Conservation (phyloP, 2,888 invertebrate genomes). For the Epinotia bilunana region DNA sequence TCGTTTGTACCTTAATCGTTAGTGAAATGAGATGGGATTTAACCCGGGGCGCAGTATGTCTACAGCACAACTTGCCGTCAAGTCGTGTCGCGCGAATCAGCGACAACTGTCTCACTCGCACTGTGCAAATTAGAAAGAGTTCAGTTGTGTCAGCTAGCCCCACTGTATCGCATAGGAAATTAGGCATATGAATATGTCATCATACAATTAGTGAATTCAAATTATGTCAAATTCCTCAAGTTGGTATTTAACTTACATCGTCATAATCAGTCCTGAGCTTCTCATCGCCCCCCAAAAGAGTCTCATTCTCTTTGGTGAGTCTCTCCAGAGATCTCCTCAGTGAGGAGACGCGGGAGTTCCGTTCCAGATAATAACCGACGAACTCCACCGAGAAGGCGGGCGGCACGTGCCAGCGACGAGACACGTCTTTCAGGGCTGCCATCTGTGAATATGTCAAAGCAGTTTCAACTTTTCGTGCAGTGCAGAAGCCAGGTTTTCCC, state of each 20-base stretch:
- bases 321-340: constrained; percentile 91
- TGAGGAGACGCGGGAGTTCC: constrained; percentile 91
- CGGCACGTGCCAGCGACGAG: constrained; percentile 97
- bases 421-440: constrained; percentile 92
- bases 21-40: too few species aligned
- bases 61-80: too few species aligned
- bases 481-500: neutral
- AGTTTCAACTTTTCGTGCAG: neutral
- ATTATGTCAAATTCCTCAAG: neutral
- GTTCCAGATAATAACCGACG: constrained; percentile 96
- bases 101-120: too few species aligned
- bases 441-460: constrained; percentile 64
- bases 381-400: constrained; percentile 98
- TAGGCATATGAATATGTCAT: too few species aligned
- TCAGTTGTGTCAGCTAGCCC: too few species aligned
- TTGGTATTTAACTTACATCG: constrained; percentile 76
- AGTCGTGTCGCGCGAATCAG: too few species aligned
- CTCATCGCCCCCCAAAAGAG: constrained; percentile 91
- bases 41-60: too few species aligned
- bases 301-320: constrained; percentile 89
- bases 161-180: too few species aligned
- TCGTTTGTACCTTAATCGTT: too few species aligned
- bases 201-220: too few species aligned
- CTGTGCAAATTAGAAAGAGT: too few species aligned
- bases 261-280: constrained; percentile 90